These are phyloP conservation scores for Ictidomys tridecemlineatus DNA, from an alignment of 2,113 vertebrate genomes.

Conservation along the genomic window DNA sequence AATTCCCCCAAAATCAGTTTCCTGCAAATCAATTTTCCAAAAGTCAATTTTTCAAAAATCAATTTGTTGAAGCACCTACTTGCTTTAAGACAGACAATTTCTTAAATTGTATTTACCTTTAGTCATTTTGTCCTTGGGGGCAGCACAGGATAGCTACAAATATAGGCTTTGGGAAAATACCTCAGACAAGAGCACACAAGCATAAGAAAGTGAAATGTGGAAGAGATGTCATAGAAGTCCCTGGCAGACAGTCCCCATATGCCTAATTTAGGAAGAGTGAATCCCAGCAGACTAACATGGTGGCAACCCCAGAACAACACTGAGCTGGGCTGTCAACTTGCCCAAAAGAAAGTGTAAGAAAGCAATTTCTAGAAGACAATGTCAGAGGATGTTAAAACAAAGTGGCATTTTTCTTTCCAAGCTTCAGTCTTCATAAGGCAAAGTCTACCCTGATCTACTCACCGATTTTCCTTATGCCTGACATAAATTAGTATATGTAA, in stretches of 20 bases:
- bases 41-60: background rate
- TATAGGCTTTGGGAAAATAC: background rate
- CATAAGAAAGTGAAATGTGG: accelerated
- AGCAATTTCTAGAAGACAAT: background rate
- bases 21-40: background rate
- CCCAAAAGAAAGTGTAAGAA: background rate
- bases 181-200: accelerated
- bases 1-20: background rate
- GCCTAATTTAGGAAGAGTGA: background rate
- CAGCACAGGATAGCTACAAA: background rate
- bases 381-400: no score
- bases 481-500: background rate
- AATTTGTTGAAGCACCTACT: background rate
- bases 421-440: background rate
- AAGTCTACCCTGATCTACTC: background rate
- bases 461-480: background rate
- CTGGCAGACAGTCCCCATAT: background rate
- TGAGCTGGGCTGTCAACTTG: background rate
- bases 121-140: background rate
- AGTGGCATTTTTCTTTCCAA: background rate
- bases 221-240: background rate
- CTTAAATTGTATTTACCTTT: background rate
- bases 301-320: background rate
- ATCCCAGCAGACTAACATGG: background rate
- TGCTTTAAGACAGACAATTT: background rate